Conservation (phyloP, 1,140 invertebrate genomes). For the Andricus grossulariae region DNA sequence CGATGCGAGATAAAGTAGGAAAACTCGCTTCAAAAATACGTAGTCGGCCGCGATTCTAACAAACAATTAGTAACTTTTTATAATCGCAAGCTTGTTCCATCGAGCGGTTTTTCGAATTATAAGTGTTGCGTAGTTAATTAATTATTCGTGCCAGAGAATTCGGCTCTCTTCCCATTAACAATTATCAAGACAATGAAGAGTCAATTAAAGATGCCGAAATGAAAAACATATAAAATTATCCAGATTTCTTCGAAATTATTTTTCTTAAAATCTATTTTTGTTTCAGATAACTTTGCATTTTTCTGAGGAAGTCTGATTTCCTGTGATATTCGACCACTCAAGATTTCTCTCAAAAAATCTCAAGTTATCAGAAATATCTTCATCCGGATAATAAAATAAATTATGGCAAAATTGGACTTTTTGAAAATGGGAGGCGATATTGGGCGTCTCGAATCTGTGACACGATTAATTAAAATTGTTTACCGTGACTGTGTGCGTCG, state of each 20-base stretch:
- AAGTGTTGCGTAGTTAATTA: conserved; percentile 16
- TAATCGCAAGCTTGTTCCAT: conserved; percentile 28
- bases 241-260: background rate
- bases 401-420: conserved; percentile 5
- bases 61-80: conserved; percentile 12
- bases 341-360: conserved; percentile 30
- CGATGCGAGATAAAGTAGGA: background rate
- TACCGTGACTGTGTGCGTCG: conserved; percentile 53
- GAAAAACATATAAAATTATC: background rate
- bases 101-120: conserved; percentile 28
- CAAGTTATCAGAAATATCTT: conserved; percentile 15
- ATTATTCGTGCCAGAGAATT: conserved; percentile 21
- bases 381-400: background rate
- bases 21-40: conserved; percentile 1
- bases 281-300: conserved; percentile 30
- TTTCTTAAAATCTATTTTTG: conserved; percentile 11
- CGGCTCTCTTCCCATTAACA: conserved; percentile 10
- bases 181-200: background rate
- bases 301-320: conserved; percentile 26
- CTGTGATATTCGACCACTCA: conserved; percentile 29
- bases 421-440: conserved; percentile 10
- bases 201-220: background rate
- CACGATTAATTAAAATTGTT: conserved; percentile 39
- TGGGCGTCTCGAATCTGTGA: conserved; percentile 19
- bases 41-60: conserved; percentile 14